Evolutionary conservation across 1,140 invertebrate genomes (phyloP), one percentile per base, ranked within the genome.

Genomic region (Bombus waltoni): DNA sequence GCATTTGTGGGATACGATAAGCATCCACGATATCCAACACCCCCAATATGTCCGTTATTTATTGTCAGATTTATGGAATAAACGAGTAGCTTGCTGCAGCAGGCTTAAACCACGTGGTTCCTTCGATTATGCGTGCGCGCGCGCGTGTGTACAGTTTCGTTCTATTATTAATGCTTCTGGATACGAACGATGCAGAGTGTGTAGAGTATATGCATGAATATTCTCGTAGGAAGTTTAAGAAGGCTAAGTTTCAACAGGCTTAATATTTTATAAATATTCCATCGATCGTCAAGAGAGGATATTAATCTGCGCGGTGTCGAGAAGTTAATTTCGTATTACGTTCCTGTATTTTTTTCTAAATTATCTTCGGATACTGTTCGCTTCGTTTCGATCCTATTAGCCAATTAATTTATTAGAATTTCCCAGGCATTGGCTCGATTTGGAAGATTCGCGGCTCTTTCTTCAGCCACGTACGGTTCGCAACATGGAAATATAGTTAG

Each of bases 1-100:
- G 94, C 93, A 95, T 95, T 95, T 95, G 93, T 90, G 93, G 90
- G 90, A 93, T 92, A 93, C 93, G 93, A 94, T 94, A 94, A 94
- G 91, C 91, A 91, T 79, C 89, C 74, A 68, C 78, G 62, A 70
- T 75, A 78, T 40, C 81, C 87, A 76, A 35, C 87, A 22, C 78
- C 93, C 93, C 93, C 92, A 94, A 94, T 93, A 94, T 94, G 93
- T 81, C 92, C 91, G 93, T 95, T 95, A 95, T 95, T 95, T 95
- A 95, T 95, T 91, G 93, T 93, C 94, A 95, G 94, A 95, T 95
- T 95, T 95, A 95, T 95, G 94, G 94, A 95, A 95, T 94, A 95
- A 95, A 94, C 93, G 94, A 95, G 93, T 94, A 93, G 88, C 89
- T 73, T 68, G 62, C 81, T 42, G 75, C 53, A 81, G 83, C 79